Conservation (phyloP, 2,113 vertebrate genomes). For the Passerina amoena region DNA sequence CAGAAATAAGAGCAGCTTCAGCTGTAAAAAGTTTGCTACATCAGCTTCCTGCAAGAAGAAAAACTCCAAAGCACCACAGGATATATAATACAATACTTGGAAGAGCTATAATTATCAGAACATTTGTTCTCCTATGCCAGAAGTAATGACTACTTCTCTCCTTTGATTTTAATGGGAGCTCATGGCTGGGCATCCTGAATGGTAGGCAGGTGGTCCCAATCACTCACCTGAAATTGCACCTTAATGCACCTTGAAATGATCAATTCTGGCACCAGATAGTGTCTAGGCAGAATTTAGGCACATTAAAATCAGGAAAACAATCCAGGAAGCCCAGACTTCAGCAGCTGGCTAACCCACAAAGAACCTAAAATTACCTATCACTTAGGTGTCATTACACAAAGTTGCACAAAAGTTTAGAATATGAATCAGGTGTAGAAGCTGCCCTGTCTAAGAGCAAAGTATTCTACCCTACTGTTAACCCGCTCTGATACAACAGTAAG, state of each 20-base stretch:
- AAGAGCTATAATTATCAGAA: constrained; percentile 54
- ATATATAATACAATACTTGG: constrained; percentile 57
- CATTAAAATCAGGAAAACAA: background rate
- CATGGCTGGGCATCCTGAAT: background rate
- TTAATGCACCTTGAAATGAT: background rate
- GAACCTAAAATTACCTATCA: background rate
- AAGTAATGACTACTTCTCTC: background rate
- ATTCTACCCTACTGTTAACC: background rate
- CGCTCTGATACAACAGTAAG: background rate
- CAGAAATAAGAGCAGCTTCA: background rate
- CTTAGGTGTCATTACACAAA: background rate
- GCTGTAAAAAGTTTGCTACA: background rate
- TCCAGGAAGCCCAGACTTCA: background rate
- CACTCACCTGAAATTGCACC: background rate
- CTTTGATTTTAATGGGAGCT: background rate
- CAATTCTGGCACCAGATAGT: background rate
- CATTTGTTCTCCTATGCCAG: background rate
- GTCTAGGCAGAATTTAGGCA: background rate
- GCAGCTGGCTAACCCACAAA: background rate
- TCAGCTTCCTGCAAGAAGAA: constrained; percentile 41
- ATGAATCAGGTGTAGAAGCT: background rate
- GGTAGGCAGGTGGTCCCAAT: background rate
- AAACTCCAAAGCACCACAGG: constrained; percentile 16
- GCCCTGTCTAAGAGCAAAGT: background rate
- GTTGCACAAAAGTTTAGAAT: background rate